Conservation (phyloP, 2,797 vertebrate species). For the Bryconaethiops microstoma region DNA sequence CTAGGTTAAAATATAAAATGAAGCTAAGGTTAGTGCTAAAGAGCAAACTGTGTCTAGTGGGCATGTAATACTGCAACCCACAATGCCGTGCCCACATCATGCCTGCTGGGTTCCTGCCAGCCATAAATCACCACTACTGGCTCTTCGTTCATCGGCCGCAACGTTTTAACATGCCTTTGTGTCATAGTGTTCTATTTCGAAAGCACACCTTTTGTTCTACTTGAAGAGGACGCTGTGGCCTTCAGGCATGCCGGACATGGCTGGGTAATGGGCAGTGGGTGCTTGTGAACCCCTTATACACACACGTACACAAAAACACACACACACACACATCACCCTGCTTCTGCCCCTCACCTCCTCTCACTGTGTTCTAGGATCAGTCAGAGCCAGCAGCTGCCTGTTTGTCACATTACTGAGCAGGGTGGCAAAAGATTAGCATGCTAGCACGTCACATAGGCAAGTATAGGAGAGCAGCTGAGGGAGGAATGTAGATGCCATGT, state of each 20-base stretch:
- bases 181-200: constrained; percentile 76
- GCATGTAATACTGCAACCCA: constrained; percentile 51
- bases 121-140: constrained; percentile 51
- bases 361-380: constrained; percentile 31
- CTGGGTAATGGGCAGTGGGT: constrained; percentile 55
- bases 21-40: constrained; percentile 26
- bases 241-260: constrained; percentile 65
- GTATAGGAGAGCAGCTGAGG: constrained; percentile 35
- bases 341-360: constrained; percentile 25
- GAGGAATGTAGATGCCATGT: not conserved
- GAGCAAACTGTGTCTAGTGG: constrained; percentile 14
- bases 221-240: constrained; percentile 60
- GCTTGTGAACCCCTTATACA: constrained; percentile 29
- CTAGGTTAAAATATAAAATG: constrained; percentile 5
- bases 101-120: constrained; percentile 22
- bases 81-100: constrained; percentile 22
- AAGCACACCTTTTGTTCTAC: constrained; percentile 61
- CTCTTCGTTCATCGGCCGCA: constrained; percentile 57
- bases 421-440: constrained; percentile 69
- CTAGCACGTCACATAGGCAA: constrained; percentile 56
- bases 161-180: constrained; percentile 67
- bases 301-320: not conserved
- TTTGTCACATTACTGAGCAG: constrained; percentile 73
- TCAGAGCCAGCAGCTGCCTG: constrained; percentile 41
- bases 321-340: constrained; percentile 20